Evolutionary conservation across 1,140 invertebrate genomes (phyloP), one percentile per base, ranked within the genome.

Genomic region (Pinna nobilis): DNA sequence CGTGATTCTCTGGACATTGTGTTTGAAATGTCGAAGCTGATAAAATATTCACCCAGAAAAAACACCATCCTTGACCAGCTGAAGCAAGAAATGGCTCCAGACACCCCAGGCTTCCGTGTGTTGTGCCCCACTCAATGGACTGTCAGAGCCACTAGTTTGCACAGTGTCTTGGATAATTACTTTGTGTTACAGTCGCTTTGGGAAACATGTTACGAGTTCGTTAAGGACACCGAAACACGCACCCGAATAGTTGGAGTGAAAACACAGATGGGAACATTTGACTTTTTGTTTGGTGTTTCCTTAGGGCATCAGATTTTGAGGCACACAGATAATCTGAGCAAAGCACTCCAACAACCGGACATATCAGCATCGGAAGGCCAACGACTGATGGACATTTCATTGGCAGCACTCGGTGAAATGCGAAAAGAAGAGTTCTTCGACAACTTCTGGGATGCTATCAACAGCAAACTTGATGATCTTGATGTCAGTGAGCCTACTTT

Each of bases 401-500:
- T n/a, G n/a, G n/a, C n/a, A n/a, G n/a, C n/a, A n/a, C n/a, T n/a
- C n/a, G n/a, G n/a, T n/a, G n/a, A n/a, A n/a, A n/a, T n/a, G n/a
- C n/a, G n/a, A n/a, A n/a, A n/a, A n/a, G n/a, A 69, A 13, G 51
- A 37, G 3, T 3, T 18, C 28, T 6, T 25, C 15, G 0, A 37
- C 35, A 18, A 18, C 25, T 61, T 50, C 41, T 63, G 47, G 25
- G 33, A 51, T 0, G 15, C 11, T 6, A 23, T 51, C 7, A 51
- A 6, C 28, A 33, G 15, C 15, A 47, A 64, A 64, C 35, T 55
- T 25, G 49, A 72, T 25, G 41, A 33, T 33, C 15, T 65, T n/a
- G 69, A 61, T 37, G 59, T 70, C 2, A 63, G 51, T 28, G 59
- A 70, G 28, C 69, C 59, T 20, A 55, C 30, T 6, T 33, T 53